Conservation (phyloP, 2,888 invertebrate species). For the Tridacna crocea region DNA sequence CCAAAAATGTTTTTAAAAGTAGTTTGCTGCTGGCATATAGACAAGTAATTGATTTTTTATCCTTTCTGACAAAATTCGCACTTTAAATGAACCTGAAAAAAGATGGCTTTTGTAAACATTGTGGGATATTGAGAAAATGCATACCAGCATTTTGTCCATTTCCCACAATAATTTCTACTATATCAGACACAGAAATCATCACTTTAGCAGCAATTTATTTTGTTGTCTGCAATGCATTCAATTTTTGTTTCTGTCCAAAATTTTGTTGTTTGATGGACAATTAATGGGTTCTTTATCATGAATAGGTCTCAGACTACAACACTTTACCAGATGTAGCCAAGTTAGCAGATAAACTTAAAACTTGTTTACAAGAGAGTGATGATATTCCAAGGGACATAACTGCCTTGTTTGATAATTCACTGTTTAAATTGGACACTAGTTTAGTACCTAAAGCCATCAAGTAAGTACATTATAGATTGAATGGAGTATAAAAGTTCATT, state of each 20-base stretch:
- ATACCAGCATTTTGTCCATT: too few relatives aligned
- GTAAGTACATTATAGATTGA: slow-evolving; percentile 66
- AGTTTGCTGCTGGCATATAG: neutral
- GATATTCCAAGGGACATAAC: slow-evolving; percentile 91
- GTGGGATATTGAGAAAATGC: too few relatives aligned
- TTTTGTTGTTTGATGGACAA: too few relatives aligned
- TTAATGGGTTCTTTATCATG: slow-evolving; percentile 27
- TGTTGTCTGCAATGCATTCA: too few relatives aligned
- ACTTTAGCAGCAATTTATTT: too few relatives aligned
- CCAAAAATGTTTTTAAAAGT: neutral
- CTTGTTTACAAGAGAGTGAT: slow-evolving; percentile 89
- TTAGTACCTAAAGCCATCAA: slow-evolving; percentile 90
- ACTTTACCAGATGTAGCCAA: slow-evolving; percentile 94
- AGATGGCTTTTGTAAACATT: too few relatives aligned
- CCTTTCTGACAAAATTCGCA: too few relatives aligned
- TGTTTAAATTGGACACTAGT: slow-evolving; percentile 86
- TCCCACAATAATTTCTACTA: too few relatives aligned
- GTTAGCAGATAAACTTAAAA: slow-evolving; percentile 91
- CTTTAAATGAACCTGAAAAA: too few relatives aligned
- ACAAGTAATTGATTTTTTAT: neutral
- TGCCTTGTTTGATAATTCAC: slow-evolving; percentile 87
- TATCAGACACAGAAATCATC: too few relatives aligned
- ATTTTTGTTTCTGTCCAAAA: too few relatives aligned
- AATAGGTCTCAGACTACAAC: slow-evolving; percentile 94
- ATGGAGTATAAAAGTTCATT: neutral